phyloP scores from a whole-genome alignment of 1,140 invertebrate genomes.

The Drosophila pseudoananassae region DNA sequence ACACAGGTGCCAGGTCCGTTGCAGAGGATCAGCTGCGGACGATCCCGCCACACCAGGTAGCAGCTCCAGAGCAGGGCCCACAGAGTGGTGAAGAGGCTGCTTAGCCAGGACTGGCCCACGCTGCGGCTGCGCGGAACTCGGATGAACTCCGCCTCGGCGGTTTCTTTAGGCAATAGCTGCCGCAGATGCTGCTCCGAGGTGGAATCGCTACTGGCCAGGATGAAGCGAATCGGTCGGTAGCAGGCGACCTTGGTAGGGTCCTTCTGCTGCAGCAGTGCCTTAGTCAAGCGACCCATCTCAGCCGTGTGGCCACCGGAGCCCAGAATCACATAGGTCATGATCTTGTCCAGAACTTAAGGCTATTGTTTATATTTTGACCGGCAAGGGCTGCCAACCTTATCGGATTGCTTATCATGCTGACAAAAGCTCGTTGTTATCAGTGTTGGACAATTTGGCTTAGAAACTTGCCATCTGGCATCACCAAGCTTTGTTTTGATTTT shows the following conservation, averaged over 20 bases:
- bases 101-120: constrained; percentile 94
- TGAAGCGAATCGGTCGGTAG: constrained; percentile 86
- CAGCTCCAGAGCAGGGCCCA: constrained; percentile 88
- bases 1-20: constrained; percentile 99
- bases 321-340: constrained; percentile 85
- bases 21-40: constrained; percentile 92
- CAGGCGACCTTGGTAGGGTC: constrained; percentile 87
- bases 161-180: constrained; percentile 76
- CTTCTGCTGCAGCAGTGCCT: constrained; percentile 84
- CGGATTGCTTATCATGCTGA: no score
- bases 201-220: constrained; percentile 91
- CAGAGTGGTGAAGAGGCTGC: constrained; percentile 91
- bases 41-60: constrained; percentile 88
- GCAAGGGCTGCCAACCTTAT: neutral
- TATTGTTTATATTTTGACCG: constrained; percentile 12
- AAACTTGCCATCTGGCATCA: neutral
- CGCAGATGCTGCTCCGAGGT: constrained; percentile 86
- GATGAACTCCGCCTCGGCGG: constrained; percentile 79
- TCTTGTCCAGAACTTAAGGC: constrained; percentile 3
- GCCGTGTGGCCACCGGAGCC: constrained; percentile 93
- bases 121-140: constrained; percentile 92
- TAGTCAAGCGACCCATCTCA: constrained; percentile 92
- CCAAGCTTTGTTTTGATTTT: constrained; percentile 1
- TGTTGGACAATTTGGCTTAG: neutral
- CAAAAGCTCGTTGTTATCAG: neutral